A percentile compares a stretch with the other conserved stretches of the same genome.
Conservation (phyloP, 2,113 vertebrate species). For the Xenus cinereus region DNA sequence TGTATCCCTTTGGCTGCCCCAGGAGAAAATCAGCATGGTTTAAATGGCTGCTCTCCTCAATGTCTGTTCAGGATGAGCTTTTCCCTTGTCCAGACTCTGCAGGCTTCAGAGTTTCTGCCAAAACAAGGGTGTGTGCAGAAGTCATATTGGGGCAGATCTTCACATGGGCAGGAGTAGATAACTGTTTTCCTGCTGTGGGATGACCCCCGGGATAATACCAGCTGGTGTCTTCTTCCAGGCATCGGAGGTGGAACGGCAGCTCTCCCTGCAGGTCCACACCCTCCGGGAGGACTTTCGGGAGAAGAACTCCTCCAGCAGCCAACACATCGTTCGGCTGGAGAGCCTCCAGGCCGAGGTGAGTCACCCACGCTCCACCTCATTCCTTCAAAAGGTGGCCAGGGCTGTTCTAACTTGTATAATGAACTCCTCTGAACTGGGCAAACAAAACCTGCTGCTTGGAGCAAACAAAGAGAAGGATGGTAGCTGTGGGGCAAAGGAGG, state of each 20-base stretch:
- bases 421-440: neutral
- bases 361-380: fast-evolving
- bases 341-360: slow-evolving; percentile 94
- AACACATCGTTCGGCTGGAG: slow-evolving; percentile 93
- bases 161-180: neutral
- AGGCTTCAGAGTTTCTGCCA: neutral
- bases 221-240: slow-evolving; percentile 78
- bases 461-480: neutral
- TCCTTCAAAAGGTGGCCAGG: neutral
- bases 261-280: slow-evolving; percentile 93
- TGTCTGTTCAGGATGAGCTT: neutral
- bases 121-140: neutral
- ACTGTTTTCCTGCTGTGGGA: neutral
- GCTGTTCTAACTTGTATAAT: neutral
- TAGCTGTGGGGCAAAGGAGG: neutral
- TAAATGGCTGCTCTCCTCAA: neutral
- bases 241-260: slow-evolving; percentile 91
- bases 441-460: neutral
- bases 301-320: slow-evolving; percentile 90
- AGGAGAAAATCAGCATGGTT: neutral
- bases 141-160: neutral
- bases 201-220: neutral
- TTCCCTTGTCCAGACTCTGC: neutral
- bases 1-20: neutral
- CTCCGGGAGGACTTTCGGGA: slow-evolving; percentile 94